Base-by-base conservation (phyloP, 2,113 vertebrate genomes). In the Erythrolamprus reginae region DNA sequence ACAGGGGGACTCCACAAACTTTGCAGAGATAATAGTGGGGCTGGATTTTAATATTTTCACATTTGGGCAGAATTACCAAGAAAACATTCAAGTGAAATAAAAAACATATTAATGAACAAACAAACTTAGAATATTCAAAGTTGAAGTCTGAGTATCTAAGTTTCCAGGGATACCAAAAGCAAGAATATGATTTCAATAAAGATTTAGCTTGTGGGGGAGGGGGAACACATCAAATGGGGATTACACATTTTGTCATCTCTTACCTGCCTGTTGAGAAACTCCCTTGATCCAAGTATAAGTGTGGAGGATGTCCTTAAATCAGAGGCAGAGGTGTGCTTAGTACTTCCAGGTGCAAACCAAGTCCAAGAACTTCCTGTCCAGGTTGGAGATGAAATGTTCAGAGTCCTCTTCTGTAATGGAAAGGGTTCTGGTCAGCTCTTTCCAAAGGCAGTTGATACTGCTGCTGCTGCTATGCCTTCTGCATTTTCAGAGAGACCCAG, bases 231-330 rank as follows among this genome's bases (percentile, higher is more conserved):
- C 91, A 84, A 89, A 93, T 94, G 92, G 93, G 93, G 95, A 96
- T 94, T 92, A 95, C 91, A 93, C 91, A 96, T 0, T 88, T 89
- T 96, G 93, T 95, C 96, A 97, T 96, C 96, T 96, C 97, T 97
- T 98, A 98, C 97, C 97, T 97, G 96, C 82, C 89, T 95, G 94
- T 91, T 96, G 93, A 94, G 95, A 95, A 91, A 93, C 93, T 93
- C 92, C 93, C 93, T 95, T 95, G 96, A 93, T 84, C 96, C 92
- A 93, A 94, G 82, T 93, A 95, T 93, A 93, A 93, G 94, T 95
- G 88, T 90, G 90, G 86, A 89, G 91, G 95, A 95, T 88, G 95
- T 92, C 95, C 95, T 93, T 96, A 94, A 95, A 95, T 95, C 90
- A 96, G 94, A 94, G 93, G 94, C 90, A 94, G 93, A 95, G 93